Base-by-base conservation (phyloP, 2,888 invertebrate species). In the Metopia argyrocephala region DNA sequence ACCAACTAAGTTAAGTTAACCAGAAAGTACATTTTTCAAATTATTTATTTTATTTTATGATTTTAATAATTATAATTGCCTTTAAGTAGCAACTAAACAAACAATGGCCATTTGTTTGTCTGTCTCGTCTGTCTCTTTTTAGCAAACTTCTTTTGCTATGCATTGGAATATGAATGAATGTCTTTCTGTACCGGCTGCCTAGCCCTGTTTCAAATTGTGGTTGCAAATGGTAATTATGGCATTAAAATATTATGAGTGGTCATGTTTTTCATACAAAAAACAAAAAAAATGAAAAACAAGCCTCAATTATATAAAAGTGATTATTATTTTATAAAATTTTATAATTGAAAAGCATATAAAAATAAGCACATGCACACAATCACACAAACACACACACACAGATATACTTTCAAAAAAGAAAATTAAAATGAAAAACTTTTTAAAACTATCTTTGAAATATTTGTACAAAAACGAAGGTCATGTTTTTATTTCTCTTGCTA, bases 241-340 rank as follows among this genome's bases (percentile, higher is more conserved):
- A 69, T 62, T 76, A 65, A 73, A 81, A 81, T 81, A 81, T 81
- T 81, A 78, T 81, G 69, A 66, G 69, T 70, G 76, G 56, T 48
- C 73, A 54, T 66, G 50, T 78, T 81, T 38, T 76, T 54, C 52
- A 65, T 61, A 56, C 46, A 65, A 78, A 70, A 78, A 75, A 81
- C 62, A 20, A 75, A 50, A 70, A 38, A 9, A 38, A 38, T 65
- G 73, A 1, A 59, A 4, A 38, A 54, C 65, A 71, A 61, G 81
- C 66, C 61, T 66, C 74, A 78, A 81, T 81, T 81, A 80, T 71
- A 57, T 62, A n/a, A n/a, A n/a, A n/a, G 31, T 61, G 65, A 81
- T 75, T 74, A 74, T 66, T 70, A 70, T 45, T 66, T 23, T 62
- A 74, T 25, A 71, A 81, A 56, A 31, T 74, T 75, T 61, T 52